These are phyloP conservation scores for Rhodeus uyekii DNA, from an alignment of 2,797 vertebrate genomes.

Conservation along the genomic window DNA sequence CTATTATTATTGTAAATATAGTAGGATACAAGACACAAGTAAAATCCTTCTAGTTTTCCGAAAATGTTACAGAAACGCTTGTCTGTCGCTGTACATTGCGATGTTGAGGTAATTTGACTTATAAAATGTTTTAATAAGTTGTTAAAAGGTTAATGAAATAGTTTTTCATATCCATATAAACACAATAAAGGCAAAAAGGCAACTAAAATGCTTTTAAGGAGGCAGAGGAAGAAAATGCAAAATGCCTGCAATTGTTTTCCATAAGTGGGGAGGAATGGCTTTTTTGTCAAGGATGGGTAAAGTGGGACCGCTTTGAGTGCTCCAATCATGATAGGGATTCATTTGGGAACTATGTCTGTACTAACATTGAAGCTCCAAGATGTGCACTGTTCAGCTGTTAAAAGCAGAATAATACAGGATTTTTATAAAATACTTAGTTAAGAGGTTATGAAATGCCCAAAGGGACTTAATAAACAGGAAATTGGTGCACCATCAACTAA, in stretches of 20 bases:
- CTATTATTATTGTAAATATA: neutral
- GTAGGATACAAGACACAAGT: neutral
- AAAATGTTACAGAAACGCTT: neutral
- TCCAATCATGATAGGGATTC: conserved; percentile 11
- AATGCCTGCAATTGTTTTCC: conserved; percentile 25
- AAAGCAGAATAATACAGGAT: conserved; percentile 11
- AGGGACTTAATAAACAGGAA: conserved; percentile 20
- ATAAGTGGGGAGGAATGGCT: conserved; percentile 15
- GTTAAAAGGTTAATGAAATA: neutral
- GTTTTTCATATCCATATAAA: neutral
- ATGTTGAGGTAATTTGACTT: neutral
- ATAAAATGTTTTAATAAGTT: neutral
- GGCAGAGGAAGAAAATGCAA: neutral
- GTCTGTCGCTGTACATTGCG: neutral
- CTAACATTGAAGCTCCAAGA: neutral
- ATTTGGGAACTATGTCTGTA: conserved; percentile 15
- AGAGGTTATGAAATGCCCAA: conserved; percentile 17
- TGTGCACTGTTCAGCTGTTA: neutral
- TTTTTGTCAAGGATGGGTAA: conserved; percentile 27
- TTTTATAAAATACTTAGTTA: conserved; percentile 31
- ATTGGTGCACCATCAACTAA: conserved; percentile 8
- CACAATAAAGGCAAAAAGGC: neutral
- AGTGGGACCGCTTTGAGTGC: conserved; percentile 3
- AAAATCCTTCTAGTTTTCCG: neutral
- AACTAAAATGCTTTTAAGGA: conserved; percentile 1